phyloP scores from a whole-genome alignment of 2,113 vertebrate species.

The Callithrix jacchus region DNA sequence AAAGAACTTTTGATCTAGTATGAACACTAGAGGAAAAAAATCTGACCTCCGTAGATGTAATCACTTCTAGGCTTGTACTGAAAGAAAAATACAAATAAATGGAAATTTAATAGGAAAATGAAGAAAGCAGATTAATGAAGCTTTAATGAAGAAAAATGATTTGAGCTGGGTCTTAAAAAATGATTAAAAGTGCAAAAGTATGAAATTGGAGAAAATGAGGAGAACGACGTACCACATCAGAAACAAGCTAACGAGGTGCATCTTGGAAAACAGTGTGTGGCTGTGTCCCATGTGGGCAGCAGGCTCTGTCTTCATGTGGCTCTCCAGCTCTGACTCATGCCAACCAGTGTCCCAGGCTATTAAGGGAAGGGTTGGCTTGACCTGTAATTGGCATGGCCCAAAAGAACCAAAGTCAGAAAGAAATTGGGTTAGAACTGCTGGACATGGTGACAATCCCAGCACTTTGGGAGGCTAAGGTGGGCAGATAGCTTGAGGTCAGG shows the following conservation, averaged over 20 bases:
- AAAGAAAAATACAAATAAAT: background rate
- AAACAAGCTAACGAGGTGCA: background rate
- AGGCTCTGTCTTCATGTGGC: accelerated
- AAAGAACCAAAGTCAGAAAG: background rate
- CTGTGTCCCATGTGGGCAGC: background rate
- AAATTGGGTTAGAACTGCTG: background rate
- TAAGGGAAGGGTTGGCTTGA: background rate
- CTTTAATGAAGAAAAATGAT: background rate
- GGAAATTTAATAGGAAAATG: background rate
- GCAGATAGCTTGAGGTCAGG: no score
- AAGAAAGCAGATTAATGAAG: background rate
- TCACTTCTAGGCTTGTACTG: background rate
- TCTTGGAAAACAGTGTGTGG: background rate
- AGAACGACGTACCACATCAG: background rate
- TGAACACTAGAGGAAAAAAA: background rate
- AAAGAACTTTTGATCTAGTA: background rate
- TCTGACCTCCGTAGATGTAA: background rate
- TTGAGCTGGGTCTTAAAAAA: background rate
- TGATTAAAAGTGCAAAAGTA: background rate
- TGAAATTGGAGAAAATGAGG: background rate
- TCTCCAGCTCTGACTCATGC: background rate
- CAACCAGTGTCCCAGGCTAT: background rate
- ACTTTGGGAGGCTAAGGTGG: no score
- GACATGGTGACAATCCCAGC: no score
- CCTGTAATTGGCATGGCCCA: background rate